These are phyloP conservation scores for Platyscelio sp. DNA, from an alignment of 2,888 invertebrate genomes.

Conservation along the genomic window DNA sequence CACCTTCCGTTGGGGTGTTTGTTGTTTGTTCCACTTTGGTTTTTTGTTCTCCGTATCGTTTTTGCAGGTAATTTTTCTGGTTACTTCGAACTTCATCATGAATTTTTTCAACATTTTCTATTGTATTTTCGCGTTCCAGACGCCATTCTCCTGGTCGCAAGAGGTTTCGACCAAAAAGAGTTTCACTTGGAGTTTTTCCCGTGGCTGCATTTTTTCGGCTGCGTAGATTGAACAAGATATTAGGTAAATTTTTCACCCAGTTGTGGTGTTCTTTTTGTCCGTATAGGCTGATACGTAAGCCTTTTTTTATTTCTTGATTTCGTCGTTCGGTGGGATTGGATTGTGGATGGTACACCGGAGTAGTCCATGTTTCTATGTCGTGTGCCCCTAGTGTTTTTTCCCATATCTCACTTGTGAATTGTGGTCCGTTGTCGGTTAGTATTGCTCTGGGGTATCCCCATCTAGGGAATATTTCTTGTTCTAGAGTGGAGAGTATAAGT, in stretches of 20 bases:
- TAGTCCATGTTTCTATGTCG: slow-evolving; percentile 30
- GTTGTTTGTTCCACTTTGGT: no score
- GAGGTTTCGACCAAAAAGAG: background rate
- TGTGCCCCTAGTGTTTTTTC: background rate
- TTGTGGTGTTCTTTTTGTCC: background rate
- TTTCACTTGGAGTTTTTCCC: background rate
- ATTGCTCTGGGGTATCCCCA: slow-evolving; percentile 38
- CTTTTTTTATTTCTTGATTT: slow-evolving; percentile 40
- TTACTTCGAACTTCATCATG: no score
- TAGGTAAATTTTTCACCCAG: background rate
- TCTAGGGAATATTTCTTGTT: slow-evolving; percentile 18
- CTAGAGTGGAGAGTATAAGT: slow-evolving; percentile 25
- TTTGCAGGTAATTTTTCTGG: no score
- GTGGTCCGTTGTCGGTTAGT: slow-evolving; percentile 54
- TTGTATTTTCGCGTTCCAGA: background rate
- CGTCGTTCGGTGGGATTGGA: slow-evolving; percentile 27
- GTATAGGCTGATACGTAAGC: background rate
- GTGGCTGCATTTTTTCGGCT: background rate
- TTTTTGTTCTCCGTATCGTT: no score
- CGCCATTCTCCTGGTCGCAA: slow-evolving; percentile 6
- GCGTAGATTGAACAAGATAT: background rate
- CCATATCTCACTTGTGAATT: slow-evolving; percentile 33
- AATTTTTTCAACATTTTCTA: no score
- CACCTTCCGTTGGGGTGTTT: no score
- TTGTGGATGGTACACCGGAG: slow-evolving; percentile 35